phyloP scores from a whole-genome alignment of 1,140 invertebrate species.

The Drosophila parabipectinata region DNA sequence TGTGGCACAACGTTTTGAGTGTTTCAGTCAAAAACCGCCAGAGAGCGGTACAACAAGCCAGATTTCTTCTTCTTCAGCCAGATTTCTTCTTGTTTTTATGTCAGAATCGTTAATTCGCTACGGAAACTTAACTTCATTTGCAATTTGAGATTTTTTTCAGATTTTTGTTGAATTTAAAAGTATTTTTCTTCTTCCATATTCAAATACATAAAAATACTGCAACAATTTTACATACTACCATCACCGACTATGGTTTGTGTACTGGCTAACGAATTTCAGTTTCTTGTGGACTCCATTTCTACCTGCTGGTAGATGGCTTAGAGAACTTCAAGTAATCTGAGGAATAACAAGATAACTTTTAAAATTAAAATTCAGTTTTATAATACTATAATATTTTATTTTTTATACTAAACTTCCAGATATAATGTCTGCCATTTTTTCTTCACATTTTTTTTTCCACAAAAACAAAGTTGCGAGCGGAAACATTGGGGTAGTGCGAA shows the following conservation, averaged over 20 bases:
- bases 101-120: too few relatives aligned
- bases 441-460: background rate
- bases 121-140: too few relatives aligned
- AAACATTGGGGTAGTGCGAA: slow-evolving; percentile 75
- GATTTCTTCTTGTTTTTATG: too few relatives aligned
- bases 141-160: too few relatives aligned
- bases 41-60: too few relatives aligned
- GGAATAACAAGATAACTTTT: too few relatives aligned
- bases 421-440: slow-evolving; percentile 4
- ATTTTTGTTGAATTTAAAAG: too few relatives aligned
- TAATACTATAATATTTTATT: too few relatives aligned
- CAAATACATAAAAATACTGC: background rate
- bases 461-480: slow-evolving; percentile 52
- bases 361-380: too few relatives aligned
- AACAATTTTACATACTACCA: background rate
- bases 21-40: too few relatives aligned
- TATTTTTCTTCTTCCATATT: background rate
- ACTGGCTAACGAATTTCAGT: background rate
- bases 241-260: background rate
- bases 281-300: background rate
- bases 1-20: too few relatives aligned
- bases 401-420: background rate
- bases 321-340: background rate
- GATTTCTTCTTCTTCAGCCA: too few relatives aligned
- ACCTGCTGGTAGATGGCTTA: background rate